phyloP scores from a whole-genome alignment of 1,140 invertebrate species.

The Meteorus sp. region DNA sequence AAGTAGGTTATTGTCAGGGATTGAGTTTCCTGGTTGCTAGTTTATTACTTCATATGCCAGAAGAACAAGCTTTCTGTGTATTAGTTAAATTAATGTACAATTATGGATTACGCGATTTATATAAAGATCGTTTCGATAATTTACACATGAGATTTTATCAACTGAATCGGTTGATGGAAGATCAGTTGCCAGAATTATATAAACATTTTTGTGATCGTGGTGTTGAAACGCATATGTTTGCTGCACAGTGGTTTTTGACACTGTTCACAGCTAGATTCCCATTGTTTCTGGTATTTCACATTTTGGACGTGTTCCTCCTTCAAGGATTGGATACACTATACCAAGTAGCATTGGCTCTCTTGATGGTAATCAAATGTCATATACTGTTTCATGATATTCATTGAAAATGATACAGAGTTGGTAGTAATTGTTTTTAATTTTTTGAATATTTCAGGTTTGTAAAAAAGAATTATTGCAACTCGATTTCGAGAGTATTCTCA shows the following conservation, averaged over 20 bases:
- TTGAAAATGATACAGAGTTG: conserved; percentile 4
- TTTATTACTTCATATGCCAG: conserved; percentile 92
- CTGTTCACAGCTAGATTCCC: conserved; percentile 98
- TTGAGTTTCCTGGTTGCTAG: conserved; percentile 96
- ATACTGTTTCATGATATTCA: conserved; percentile 8
- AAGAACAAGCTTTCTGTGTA: conserved; percentile 98
- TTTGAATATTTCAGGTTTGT: conserved; percentile 67
- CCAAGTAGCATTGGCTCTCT: conserved; percentile 90
- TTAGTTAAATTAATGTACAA: conserved; percentile 97
- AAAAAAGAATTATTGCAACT: conserved; percentile 91
- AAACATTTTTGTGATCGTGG: conserved; percentile 89
- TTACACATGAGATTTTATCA: conserved; percentile 95
- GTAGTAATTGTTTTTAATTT: conserved; percentile 26
- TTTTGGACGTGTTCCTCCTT: conserved; percentile 93
- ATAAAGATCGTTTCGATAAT: conserved; percentile 95
- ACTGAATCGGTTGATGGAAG: conserved; percentile 93
- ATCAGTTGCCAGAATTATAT: conserved; percentile 87
- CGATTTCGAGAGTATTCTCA: conserved; percentile 94
- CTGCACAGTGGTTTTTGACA: conserved; percentile 99
- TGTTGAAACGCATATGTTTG: conserved; percentile 99
- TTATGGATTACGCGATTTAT: conserved; percentile 91
- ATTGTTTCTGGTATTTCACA: conserved; percentile 95
- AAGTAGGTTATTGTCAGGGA: conserved; percentile 98
- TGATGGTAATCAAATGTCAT: conserved; percentile 83
- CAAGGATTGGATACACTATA: conserved; percentile 95